These are phyloP conservation scores for Apostichopus parvimensis DNA, from an alignment of 35 echinoderm and acorn worm genomes.

Conservation along the genomic window DNA sequence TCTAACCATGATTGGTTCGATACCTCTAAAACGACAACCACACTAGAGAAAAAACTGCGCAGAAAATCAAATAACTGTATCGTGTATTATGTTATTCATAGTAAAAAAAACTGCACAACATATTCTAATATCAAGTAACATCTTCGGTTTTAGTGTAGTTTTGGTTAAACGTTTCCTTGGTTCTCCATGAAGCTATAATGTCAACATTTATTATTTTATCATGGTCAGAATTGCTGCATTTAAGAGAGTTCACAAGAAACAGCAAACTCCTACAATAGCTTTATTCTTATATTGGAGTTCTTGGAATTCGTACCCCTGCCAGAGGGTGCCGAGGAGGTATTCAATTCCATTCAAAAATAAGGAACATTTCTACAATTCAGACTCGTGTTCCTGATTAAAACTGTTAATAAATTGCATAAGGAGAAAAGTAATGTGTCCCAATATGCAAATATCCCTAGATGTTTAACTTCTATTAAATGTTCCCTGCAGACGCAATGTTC, in stretches of 20 bases:
- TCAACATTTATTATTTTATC: too few relatives aligned
- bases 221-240: neutral
- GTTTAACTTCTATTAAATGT: neutral
- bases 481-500: neutral
- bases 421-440: neutral
- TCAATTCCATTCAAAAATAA: constrained; percentile 14
- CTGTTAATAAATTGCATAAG: neutral
- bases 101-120: neutral
- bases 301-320: neutral
- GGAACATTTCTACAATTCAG: constrained; percentile 20
- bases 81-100: neutral
- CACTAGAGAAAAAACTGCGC: too few relatives aligned
- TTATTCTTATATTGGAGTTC: constrained; percentile 36
- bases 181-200: too few relatives aligned
- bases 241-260: neutral
- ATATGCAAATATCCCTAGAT: neutral
- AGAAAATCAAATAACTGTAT: neutral
- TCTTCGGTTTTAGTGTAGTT: neutral
- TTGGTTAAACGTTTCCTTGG: too few relatives aligned
- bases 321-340: constrained; percentile 4
- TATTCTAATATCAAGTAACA: neutral
- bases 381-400: neutral
- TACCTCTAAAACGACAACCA: too few relatives aligned
- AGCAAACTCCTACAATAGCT: constrained; percentile 7
- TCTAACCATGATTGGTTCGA: too few relatives aligned